phyloP scores from a whole-genome alignment of 1,140 invertebrate species.

The Drosophila pallidifrons region DNA sequence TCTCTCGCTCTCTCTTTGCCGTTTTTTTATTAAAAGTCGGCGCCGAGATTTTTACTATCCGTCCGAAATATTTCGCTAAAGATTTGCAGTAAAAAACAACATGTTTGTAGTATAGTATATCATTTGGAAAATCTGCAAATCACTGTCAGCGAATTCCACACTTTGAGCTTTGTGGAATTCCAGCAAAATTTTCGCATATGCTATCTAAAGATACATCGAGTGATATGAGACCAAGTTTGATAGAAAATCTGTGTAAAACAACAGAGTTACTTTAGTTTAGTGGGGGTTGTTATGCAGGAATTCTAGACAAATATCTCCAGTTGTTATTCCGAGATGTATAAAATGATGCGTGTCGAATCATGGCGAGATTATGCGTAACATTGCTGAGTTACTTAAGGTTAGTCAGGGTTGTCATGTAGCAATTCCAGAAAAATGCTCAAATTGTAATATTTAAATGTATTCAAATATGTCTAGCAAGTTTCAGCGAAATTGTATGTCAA shows the following conservation, averaged over 20 bases:
- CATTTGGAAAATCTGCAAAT: conserved; percentile 19
- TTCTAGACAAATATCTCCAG: neutral
- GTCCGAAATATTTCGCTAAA: conserved; percentile 22
- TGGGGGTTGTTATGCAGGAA: neutral
- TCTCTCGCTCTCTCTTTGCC: neutral
- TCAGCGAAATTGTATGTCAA: neutral
- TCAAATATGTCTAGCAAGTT: neutral
- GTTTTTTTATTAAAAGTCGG: conserved; percentile 43
- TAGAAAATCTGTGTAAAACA: neutral
- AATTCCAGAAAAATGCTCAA: too few species aligned
- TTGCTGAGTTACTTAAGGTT: neutral
- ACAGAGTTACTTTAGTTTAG: neutral
- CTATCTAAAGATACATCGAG: neutral
- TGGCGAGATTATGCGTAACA: neutral
- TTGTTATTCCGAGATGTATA: neutral
- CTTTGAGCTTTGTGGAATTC: conserved; percentile 5
- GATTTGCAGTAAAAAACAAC: conserved; percentile 16
- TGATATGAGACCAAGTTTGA: neutral
- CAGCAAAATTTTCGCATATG: neutral
- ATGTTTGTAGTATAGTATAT: conserved; percentile 7
- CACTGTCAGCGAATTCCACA: neutral
- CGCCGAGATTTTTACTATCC: conserved; percentile 45
- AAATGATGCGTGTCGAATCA: neutral
- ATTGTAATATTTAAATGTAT: neutral
- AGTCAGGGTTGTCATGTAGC: neutral